Conservation (phyloP, 1,140 invertebrate species). For the Cataglyphis hispanica region DNA sequence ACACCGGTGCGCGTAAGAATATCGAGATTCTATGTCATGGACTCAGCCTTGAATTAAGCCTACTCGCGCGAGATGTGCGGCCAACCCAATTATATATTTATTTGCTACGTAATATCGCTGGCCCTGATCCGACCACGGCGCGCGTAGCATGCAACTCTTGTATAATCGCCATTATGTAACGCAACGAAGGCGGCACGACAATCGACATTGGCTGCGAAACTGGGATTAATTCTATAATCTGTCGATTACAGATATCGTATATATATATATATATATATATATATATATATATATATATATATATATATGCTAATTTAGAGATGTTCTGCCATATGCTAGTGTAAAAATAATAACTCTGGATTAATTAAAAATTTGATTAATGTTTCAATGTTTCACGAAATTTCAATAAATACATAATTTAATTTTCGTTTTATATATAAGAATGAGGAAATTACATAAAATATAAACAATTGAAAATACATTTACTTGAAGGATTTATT, state of each 20-base stretch:
- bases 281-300: not conserved
- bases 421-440: no score
- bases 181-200: conserved; percentile 45
- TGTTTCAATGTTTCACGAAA: no score
- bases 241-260: not conserved
- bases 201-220: conserved; percentile 47
- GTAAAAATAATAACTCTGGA: no score
- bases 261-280: not conserved
- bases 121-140: conserved; percentile 79
- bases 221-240: conserved; percentile 25
- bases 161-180: conserved; percentile 81
- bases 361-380: no score
- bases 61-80: conserved; percentile 65
- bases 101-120: conserved; percentile 81
- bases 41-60: conserved; percentile 79
- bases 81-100: conserved; percentile 83
- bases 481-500: no score
- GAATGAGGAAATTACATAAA: no score
- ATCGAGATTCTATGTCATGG: conserved; percentile 82
- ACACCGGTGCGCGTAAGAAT: conserved; percentile 39
- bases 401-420: no score
- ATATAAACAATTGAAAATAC: no score
- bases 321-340: no score
- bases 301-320: not conserved
- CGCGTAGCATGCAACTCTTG: conserved; percentile 78